A percentile compares a stretch with the other conserved stretches of the same genome.
These are phyloP conservation scores for Rhizomys pruinosus DNA, from an alignment of 2,113 vertebrate species.

Conservation along the genomic window DNA sequence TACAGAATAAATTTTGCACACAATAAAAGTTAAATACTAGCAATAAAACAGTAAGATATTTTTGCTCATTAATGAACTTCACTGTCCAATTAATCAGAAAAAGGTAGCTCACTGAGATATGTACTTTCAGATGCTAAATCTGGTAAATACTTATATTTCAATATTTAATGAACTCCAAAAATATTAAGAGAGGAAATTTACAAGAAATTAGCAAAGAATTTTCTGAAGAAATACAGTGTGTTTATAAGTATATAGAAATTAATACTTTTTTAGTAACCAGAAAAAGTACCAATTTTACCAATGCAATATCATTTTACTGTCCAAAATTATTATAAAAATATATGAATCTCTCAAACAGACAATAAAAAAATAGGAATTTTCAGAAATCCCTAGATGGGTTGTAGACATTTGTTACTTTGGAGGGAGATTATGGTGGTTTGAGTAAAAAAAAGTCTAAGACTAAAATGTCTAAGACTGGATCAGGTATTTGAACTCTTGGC, in stretches of 20 bases:
- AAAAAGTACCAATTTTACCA: no score
- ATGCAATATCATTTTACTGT: no score
- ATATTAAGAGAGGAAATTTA: not conserved
- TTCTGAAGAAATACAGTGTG: no score
- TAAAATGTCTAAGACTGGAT: no score
- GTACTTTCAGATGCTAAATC: not conserved
- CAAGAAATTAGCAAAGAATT: conserved; percentile 21
- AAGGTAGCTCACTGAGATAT: not conserved
- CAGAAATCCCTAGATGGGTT: no score
- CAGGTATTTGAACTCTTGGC: no score
- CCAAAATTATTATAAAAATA: no score
- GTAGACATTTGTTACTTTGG: not conserved
- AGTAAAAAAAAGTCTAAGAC: no score
- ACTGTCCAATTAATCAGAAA: conserved; percentile 20
- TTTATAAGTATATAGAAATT: no score
- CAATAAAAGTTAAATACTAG: conserved; percentile 7
- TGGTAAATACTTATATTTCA: not conserved
- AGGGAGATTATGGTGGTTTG: not conserved
- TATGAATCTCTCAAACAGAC: no score
- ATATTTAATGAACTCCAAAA: not conserved
- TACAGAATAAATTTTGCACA: conserved; percentile 5
- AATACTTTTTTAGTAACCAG: no score
- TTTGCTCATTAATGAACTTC: not conserved
- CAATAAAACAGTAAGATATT: conserved; percentile 5
- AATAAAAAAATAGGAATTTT: no score